These are phyloP conservation scores for Drosophila parvula DNA, from an alignment of 1,140 invertebrate species.

Conservation along the genomic window DNA sequence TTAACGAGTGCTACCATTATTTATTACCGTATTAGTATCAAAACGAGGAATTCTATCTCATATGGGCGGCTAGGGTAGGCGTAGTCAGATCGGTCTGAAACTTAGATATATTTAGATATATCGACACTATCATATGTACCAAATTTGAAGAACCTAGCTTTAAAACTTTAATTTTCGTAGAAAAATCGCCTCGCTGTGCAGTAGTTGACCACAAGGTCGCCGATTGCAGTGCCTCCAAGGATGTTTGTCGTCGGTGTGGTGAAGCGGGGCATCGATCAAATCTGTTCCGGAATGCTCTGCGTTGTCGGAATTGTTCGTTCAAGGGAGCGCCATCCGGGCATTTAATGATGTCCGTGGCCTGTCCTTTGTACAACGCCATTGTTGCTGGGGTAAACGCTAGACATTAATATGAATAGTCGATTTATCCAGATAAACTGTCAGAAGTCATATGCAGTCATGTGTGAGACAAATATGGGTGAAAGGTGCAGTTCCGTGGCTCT, in stretches of 20 bases:
- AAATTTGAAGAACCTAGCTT: not conserved
- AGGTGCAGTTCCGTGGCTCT: not conserved
- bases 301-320: constrained; percentile 12
- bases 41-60: not conserved
- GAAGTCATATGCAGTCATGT: constrained; percentile 12
- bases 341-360: constrained; percentile 15
- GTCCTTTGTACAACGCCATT: constrained; percentile 7
- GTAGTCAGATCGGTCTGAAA: not conserved
- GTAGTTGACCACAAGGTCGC: constrained; percentile 13
- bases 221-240: constrained; percentile 2
- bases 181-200: too few species aligned
- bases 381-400: not conserved
- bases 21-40: too few species aligned
- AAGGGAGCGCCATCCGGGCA: constrained; percentile 10
- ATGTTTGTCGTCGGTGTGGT: constrained; percentile 27
- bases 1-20: too few species aligned
- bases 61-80: not conserved
- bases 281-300: constrained; percentile 8
- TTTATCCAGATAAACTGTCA: constrained; percentile 11
- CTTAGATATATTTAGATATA: not conserved
- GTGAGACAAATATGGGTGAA: constrained; percentile 14
- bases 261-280: constrained; percentile 7
- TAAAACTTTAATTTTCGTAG: too few species aligned
- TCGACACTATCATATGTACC: not conserved
- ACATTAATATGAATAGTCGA: not conserved